Conservation (phyloP, 2,797 vertebrate species). For the Limnodromus scolopaceus region DNA sequence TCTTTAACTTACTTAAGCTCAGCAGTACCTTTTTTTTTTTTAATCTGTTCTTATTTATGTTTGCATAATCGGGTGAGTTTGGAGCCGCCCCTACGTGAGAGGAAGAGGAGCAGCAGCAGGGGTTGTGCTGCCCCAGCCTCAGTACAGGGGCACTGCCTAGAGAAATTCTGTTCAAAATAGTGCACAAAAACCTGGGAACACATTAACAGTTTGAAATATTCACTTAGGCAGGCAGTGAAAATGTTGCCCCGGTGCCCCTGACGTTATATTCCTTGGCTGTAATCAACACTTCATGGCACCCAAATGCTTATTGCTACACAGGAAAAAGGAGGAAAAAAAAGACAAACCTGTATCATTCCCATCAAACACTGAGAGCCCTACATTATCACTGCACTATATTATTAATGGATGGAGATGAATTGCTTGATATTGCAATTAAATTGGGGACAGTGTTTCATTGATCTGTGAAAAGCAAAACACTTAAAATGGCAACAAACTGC, state of each 20-base stretch:
- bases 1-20: neutral
- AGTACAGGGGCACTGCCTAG: rapidly evolving
- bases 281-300: neutral
- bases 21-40: no score
- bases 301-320: neutral
- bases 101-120: neutral
- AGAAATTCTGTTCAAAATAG: neutral
- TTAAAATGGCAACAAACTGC: neutral
- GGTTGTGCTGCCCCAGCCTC: rapidly evolving
- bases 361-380: neutral
- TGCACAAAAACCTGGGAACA: rapidly evolving
- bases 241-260: neutral
- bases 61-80: neutral
- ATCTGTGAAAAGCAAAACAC: neutral
- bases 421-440: neutral
- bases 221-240: neutral
- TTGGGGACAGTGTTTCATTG: neutral
- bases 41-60: neutral
- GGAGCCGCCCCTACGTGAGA: rapidly evolving
- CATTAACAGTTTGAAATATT: neutral
- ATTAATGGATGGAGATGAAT: neutral
- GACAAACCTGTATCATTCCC: neutral
- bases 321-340: neutral
- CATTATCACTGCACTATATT: neutral
- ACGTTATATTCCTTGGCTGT: neutral